Percentiles rank a stretch among this genome's conserved stretches.
phyloP scores from a whole-genome alignment of 1,140 invertebrate species.

The Agrypnia vestita region DNA sequence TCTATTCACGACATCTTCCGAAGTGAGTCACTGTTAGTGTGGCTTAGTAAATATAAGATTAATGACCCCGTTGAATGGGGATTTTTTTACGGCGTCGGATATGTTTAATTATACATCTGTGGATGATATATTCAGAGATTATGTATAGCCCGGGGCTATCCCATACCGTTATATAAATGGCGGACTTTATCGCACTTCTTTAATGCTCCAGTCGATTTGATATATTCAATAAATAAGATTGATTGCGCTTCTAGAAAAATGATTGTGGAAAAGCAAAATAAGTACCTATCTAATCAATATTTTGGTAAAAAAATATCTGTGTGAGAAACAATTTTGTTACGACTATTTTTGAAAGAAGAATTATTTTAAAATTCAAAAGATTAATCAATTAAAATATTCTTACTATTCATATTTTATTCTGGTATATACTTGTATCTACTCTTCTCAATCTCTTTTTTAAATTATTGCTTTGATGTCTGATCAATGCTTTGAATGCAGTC shows the following conservation, averaged over 20 bases:
- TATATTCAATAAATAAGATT: slow-evolving; percentile 30
- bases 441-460: too few species aligned
- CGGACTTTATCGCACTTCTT: slow-evolving; percentile 25
- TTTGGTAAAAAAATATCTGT: too few species aligned
- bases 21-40: slow-evolving; percentile 10
- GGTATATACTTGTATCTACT: too few species aligned
- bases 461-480: too few species aligned
- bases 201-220: slow-evolving; percentile 14
- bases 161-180: slow-evolving; percentile 27
- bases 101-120: slow-evolving; percentile 31
- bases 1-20: not conserved
- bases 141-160: not conserved
- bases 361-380: too few species aligned
- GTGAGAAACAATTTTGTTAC: too few species aligned
- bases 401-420: too few species aligned
- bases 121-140: slow-evolving; percentile 26
- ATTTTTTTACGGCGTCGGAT: slow-evolving; percentile 7
- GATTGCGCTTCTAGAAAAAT: slow-evolving; percentile 18
- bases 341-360: too few species aligned
- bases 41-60: slow-evolving; percentile 21
- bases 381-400: too few species aligned
- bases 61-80: slow-evolving; percentile 11
- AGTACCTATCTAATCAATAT: too few species aligned
- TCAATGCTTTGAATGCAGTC: too few species aligned
- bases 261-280: not conserved